A percentile compares a stretch with the other conserved stretches of the same genome.
Conservation (phyloP, 30 jellyfish, hydroid and myxozoan species). For the Cassiopea andromeda region DNA sequence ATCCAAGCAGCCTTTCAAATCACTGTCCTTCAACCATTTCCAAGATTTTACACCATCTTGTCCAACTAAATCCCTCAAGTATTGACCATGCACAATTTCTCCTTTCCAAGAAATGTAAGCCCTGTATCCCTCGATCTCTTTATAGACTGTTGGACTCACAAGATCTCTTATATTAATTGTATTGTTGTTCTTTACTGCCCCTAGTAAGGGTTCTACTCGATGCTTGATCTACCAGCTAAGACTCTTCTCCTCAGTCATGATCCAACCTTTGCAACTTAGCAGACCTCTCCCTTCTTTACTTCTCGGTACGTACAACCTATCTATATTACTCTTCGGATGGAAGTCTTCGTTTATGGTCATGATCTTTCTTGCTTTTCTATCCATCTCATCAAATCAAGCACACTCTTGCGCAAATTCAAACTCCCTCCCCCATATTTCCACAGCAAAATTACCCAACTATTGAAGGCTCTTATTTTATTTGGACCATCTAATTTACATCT, state of each 20-base stretch:
- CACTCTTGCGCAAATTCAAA: slow-evolving; percentile 13
- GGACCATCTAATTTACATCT: slow-evolving; percentile 15
- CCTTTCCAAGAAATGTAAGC: slow-evolving; percentile 13
- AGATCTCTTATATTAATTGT: background rate
- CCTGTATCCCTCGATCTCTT: slow-evolving; percentile 7
- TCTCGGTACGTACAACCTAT: slow-evolving; percentile 35
- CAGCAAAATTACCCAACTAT: slow-evolving; percentile 20
- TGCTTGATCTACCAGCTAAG: slow-evolving; percentile 20
- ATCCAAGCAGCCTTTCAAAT: too few relatives aligned
- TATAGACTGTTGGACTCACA: slow-evolving; percentile 18
- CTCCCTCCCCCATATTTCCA: slow-evolving; percentile 49
- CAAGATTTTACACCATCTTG: too few relatives aligned
- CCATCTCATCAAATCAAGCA: slow-evolving; percentile 23
- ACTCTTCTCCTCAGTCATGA: slow-evolving; percentile 15
- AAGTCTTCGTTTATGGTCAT: too few relatives aligned
- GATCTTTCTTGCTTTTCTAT: too few relatives aligned
- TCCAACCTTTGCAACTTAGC: slow-evolving; percentile 17
- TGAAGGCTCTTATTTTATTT: background rate
- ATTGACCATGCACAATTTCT: slow-evolving; percentile 40
- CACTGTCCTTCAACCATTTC: too few relatives aligned
- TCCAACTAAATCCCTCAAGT: too few relatives aligned
- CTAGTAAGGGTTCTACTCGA: slow-evolving; percentile 17
- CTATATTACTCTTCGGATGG: too few relatives aligned
- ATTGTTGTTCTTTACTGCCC: background rate
- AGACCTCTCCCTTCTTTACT: slow-evolving; percentile 33